phyloP scores from a whole-genome alignment of 2,888 invertebrate genomes.

The Nephrocerus scutellatus region DNA sequence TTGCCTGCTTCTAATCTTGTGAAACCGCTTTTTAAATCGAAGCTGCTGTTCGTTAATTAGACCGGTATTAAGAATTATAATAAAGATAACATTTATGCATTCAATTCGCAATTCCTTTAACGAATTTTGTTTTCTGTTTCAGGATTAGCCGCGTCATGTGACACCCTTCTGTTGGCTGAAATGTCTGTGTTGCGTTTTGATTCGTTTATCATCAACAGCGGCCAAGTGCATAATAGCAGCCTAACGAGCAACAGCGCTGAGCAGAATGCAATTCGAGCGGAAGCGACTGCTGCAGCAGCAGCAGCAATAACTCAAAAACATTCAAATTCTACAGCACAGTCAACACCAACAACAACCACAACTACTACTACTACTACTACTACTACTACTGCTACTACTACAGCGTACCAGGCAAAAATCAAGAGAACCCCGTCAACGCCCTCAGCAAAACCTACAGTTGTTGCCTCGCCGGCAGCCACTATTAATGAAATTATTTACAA shows the following conservation, averaged over 20 bases:
- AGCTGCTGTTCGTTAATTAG: too few relatives aligned
- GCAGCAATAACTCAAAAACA: slow-evolving; percentile 8
- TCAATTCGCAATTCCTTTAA: neutral
- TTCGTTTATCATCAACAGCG: slow-evolving; percentile 41
- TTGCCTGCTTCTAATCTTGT: neutral
- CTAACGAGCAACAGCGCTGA: slow-evolving; percentile 37
- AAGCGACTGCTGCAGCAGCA: neutral
- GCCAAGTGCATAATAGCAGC: slow-evolving; percentile 36
- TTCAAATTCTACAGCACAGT: slow-evolving; percentile 45
- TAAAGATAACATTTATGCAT: too few relatives aligned
- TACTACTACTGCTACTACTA: slow-evolving; percentile 5
- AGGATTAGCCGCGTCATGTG: slow-evolving; percentile 63
- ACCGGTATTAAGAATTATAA: too few relatives aligned
- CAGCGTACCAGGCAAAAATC: too few relatives aligned
- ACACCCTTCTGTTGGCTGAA: slow-evolving; percentile 59
- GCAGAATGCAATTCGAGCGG: slow-evolving; percentile 23
- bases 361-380: slow-evolving; percentile 35
- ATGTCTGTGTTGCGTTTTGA: slow-evolving; percentile 52
- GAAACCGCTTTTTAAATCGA: slow-evolving; percentile 1
- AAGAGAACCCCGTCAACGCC: slow-evolving; percentile 1
- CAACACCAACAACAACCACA: slow-evolving; percentile 43
- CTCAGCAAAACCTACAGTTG: slow-evolving; percentile 2
- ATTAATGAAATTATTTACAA: slow-evolving; percentile 48
- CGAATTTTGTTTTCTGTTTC: slow-evolving; percentile 36
- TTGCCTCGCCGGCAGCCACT: slow-evolving; percentile 23